phyloP scores from a whole-genome alignment of 2,113 vertebrate species.

The Barbus barbus region DNA sequence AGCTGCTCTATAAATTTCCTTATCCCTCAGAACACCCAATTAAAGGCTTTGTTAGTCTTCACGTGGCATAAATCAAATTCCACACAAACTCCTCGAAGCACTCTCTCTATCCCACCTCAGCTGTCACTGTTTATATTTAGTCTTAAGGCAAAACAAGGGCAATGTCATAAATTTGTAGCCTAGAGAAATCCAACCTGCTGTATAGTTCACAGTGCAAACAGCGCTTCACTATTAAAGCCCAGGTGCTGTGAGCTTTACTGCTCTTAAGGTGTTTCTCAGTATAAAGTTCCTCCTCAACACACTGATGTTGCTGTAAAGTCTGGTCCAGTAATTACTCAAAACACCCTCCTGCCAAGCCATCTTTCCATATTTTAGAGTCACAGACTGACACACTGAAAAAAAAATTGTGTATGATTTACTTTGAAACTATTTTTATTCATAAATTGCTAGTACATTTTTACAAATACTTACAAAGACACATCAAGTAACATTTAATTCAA shows the following conservation, averaged over 20 bases:
- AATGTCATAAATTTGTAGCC: constrained; percentile 57
- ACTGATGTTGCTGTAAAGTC: constrained; percentile 44
- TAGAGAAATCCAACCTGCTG: constrained; percentile 57
- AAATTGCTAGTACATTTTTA: background rate
- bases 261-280: constrained; percentile 13
- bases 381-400: background rate
- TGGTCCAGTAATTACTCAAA: constrained; percentile 45
- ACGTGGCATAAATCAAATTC: constrained; percentile 65
- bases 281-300: constrained; percentile 27
- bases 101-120: constrained; percentile 64
- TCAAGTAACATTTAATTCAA: too few species aligned
- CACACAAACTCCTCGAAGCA: constrained; percentile 60
- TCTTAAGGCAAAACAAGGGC: constrained; percentile 57
- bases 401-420: background rate
- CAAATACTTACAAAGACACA: background rate
- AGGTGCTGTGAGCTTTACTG: constrained; percentile 43
- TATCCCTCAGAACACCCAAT: constrained; percentile 54
- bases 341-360: constrained; percentile 46
- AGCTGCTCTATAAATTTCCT: constrained; percentile 57
- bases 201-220: constrained; percentile 44
- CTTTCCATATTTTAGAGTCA: background rate
- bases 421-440: background rate
- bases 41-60: constrained; percentile 62
- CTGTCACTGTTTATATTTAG: constrained; percentile 76
- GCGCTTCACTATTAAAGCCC: constrained; percentile 28